These are phyloP conservation scores for Drosophila ambigua DNA, from an alignment of 1,140 invertebrate genomes.

Conservation along the genomic window DNA sequence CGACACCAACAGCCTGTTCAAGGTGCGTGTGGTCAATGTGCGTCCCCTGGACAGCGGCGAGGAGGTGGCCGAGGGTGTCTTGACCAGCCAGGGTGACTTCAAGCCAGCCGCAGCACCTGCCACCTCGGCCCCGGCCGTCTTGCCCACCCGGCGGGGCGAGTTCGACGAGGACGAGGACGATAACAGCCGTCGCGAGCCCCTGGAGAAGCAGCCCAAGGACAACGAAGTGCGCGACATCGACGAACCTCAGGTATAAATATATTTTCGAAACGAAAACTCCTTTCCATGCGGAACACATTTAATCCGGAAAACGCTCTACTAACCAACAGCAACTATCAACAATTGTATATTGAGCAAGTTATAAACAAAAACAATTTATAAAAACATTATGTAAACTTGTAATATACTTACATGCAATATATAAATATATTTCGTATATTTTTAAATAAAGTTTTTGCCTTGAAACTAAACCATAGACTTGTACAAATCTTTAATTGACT, in stretches of 20 bases:
- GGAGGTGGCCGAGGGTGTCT: conserved; percentile 59
- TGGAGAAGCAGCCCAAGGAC: conserved; percentile 61
- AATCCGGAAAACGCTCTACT: conserved; percentile 60
- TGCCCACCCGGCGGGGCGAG: conserved; percentile 25
- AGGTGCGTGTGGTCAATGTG: conserved; percentile 77
- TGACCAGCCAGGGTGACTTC: conserved; percentile 25
- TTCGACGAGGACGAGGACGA: conserved; percentile 55
- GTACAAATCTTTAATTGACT: conserved; percentile 39
- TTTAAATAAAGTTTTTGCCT: conserved; percentile 72
- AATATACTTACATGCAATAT: conserved; percentile 55
- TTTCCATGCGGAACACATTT: too few relatives aligned
- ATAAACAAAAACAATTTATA: conserved; percentile 13
- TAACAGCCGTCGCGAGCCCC: conserved; percentile 46
- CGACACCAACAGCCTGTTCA: conserved; percentile 68
- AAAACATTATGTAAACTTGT: conserved; percentile 59
- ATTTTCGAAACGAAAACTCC: conserved; percentile 1
- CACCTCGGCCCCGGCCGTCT: conserved; percentile 47
- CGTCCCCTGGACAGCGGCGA: conserved; percentile 77
- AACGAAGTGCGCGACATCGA: conserved; percentile 71
- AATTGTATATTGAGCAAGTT: conserved; percentile 63
- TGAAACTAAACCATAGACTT: conserved; percentile 40
- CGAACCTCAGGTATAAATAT: conserved; percentile 63
- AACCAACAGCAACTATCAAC: conserved; percentile 47
- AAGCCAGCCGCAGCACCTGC: conserved; percentile 25
- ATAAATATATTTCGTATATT: conserved; percentile 67